A percentile compares a stretch with the other conserved stretches of the same genome.
Evolutionary conservation across 2,113 vertebrate species (phyloP).

Genomic region (Microcebus murinus): DNA sequence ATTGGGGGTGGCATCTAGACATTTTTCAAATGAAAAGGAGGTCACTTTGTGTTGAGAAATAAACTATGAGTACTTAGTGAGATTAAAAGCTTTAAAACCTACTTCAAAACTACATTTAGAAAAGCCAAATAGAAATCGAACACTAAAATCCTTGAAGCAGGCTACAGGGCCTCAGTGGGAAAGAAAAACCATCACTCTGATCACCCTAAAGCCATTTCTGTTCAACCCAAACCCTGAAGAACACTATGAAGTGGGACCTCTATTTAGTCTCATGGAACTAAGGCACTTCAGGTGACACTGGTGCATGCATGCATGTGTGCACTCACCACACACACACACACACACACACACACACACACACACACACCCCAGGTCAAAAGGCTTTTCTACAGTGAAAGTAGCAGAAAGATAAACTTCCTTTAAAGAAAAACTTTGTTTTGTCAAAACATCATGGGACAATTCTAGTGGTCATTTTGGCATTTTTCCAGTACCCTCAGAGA

Average conservation of each 20-base stretch:
- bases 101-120: constrained; percentile 30
- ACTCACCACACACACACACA: too few species aligned
- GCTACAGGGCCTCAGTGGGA: constrained; percentile 63
- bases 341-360: neutral
- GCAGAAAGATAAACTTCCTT: constrained; percentile 9
- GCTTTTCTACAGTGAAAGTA: neutral
- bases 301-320: neutral
- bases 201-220: neutral
- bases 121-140: constrained; percentile 37
- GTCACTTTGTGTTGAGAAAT: neutral
- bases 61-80: neutral
- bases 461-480: neutral
- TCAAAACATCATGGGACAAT: neutral
- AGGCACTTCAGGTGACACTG: fast-evolving
- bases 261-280: neutral
- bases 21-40: neutral
- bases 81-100: constrained; percentile 23
- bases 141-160: constrained; percentile 66
- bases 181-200: neutral
- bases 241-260: neutral
- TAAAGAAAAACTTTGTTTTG: neutral
- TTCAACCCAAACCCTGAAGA: neutral
- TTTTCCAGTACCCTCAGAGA: neutral
- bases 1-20: neutral
- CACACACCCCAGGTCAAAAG: neutral